Evolutionary conservation across 2,797 vertebrate genomes (phyloP), one percentile per base, ranked within the genome.

Genomic region (Ficedula albicollis): DNA sequence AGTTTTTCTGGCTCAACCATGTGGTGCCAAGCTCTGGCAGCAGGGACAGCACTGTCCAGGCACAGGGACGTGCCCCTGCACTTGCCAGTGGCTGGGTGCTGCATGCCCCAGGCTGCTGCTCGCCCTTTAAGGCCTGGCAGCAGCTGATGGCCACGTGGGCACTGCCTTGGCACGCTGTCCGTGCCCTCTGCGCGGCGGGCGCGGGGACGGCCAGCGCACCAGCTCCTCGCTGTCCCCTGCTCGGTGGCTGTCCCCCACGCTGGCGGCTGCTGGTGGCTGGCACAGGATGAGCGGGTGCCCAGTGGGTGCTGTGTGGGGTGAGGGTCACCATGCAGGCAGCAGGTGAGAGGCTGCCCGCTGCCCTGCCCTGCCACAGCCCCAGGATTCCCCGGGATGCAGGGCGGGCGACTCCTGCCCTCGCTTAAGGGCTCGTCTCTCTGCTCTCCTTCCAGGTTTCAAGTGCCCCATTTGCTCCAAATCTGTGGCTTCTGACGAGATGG

Each of bases 401-500:
- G 8, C 26, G 43, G 46, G 7, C 3, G 25, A 14, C 38, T 36
- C 30, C 51, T 76, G 36, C 44, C 36, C 22, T 59, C 1, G 2
- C 79, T 78, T 78, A 20, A 83, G 19, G 32, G 26, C 51, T 85
- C 3, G 1, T 90, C 76, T 79, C 44, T 97, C 63, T 96, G 30
- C 87, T 96, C 59, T 97, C 68, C 91, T 97, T 96, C 46, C 90
- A 99, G 99, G 99, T 97, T 99, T 99, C 98, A 99, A 99, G 98
- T 99, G 99, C 98, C 99, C 99, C 97, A 99, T 99, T 98, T 99
- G 99, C 98, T 99, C 99, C 98, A 99, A 99, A 98, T 99, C 99
- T 32, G 99, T 99, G 98, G 99, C 99, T 77, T 99, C 99, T 89
- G 99, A 99, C 67, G 99, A 99, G 97, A 99, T 99, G 99, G 99